Base-by-base conservation (phyloP, 1,140 invertebrate genomes). In the Eriosoma lanigerum region DNA sequence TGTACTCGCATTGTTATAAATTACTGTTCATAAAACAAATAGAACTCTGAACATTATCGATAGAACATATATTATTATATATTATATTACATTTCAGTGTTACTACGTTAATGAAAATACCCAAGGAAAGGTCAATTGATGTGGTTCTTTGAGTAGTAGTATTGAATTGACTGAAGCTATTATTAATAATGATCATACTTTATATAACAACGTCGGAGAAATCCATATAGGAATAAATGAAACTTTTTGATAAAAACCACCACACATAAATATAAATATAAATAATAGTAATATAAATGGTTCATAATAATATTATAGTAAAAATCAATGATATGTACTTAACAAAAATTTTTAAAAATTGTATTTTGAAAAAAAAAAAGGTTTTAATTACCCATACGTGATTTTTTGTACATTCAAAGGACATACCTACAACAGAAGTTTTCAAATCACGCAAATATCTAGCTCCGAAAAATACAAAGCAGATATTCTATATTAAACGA, bases 11-110 rank as follows among this genome's bases (percentile, higher is more conserved):
- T 13, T 29, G 19, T 64, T 64, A 64, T 64, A 38, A 38, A 64
- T 64, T 64, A 38, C 32, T 38, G 46, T 64, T 64, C 62, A 64
- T 64, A 64, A 64, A 38, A 38, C 10, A 56, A 64, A 64, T 64
- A 38, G 32, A 64, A n/a, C 9, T 62, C 17, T 21, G 62, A 24
- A 64, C 32, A 21, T 64, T 64, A 38, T 44, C 5, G 5, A 12
- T 46, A 17, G 38, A 15, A 24, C 64, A n/a, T 46, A 8, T 38
- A 38, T 4, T 38, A 38, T 38, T 4, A 4, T 38, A 38, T 38
- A 38, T 38, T 38, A 24, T 56, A 46, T 24, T 24, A 46, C 38
- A 24, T 21, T 68, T 24, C 21, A 13, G 15, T 2, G 64, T 68
- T 68, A 24, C 24, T 68, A 17, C 64, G 21, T 68, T 68, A 46